Percentiles rank a stretch among this genome's conserved stretches.
phyloP scores from a whole-genome alignment of 1,140 invertebrate genomes.

The Drosophila arizonae region DNA sequence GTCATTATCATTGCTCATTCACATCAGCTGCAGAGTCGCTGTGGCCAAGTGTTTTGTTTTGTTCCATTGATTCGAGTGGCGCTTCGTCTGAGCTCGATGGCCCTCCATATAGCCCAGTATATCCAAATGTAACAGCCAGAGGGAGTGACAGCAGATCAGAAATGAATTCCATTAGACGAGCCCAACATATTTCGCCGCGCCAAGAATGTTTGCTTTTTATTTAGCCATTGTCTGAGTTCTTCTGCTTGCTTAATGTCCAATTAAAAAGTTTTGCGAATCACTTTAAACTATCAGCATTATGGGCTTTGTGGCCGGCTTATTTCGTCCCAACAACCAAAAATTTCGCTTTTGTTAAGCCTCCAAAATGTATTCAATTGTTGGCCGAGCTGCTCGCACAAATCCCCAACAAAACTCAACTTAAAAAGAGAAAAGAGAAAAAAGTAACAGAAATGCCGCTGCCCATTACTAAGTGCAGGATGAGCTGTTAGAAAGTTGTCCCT shows the following conservation, averaged over 20 bases:
- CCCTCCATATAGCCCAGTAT: neutral
- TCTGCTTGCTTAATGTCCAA: constrained; percentile 31
- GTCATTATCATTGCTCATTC: constrained; percentile 24
- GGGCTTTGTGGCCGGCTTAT: constrained; percentile 39
- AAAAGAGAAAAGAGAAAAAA: too few species aligned
- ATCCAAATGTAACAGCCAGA: neutral
- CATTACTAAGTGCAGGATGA: constrained; percentile 29
- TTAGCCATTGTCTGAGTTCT: neutral
- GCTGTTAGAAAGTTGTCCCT: constrained; percentile 35
- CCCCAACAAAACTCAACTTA: constrained; percentile 12
- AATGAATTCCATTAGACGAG: too few species aligned
- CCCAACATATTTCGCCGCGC: neutral
- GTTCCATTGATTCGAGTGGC: constrained; percentile 26
- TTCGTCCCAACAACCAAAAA: constrained; percentile 37
- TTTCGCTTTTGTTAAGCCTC: constrained; percentile 55
- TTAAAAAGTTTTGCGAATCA: constrained; percentile 67
- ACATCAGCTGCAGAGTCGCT: constrained; percentile 27
- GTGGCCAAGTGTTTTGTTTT: constrained; percentile 52
- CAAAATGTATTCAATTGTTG: constrained; percentile 45
- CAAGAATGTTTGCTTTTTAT: neutral
- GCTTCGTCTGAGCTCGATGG: constrained; percentile 30
- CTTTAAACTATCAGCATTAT: constrained; percentile 46
- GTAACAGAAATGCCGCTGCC: constrained; percentile 9
- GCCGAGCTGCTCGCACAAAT: constrained; percentile 32
- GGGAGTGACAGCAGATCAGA: too few species aligned